Base-by-base conservation (phyloP, 2,113 vertebrate genomes). In the Oncorhynchus nerka region DNA sequence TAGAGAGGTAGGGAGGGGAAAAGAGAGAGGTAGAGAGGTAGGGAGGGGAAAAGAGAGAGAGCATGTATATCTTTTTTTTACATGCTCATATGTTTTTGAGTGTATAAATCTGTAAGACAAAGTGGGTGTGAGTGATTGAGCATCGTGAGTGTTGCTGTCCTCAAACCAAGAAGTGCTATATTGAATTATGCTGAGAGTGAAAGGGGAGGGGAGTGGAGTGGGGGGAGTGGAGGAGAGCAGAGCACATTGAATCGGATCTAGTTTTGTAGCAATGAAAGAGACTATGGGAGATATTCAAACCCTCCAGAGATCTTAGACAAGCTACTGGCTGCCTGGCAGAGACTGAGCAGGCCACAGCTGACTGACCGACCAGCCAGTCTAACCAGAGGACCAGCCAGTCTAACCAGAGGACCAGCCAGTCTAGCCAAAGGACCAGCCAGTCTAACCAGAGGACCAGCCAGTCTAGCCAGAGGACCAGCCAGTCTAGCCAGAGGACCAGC, bases 291-390 rank as follows among this genome's bases (percentile, higher is more conserved):
- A 24, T 48, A 72, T 20, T 61, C 20, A 61, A 19, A 61, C 57
- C 4, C 24, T 64, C 51, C 45, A 30, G 66, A 30, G 66, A 51
- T 70, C 20, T 20, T n/a, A 69, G 30, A 62, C 64, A 28, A 49
- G 20, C 48, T 20, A 67, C 74, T 57, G 62, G 28, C 49, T 51
- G 64, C 78, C 77, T 67, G 79, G 80, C 74, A 61, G 39, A 39
- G 34, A 34, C 34, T 6, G 30, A 28, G 16, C 39, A 51, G 24
- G n/a, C 57, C 57, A 51, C 49, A 61, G n/a, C 49, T 51, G 49
- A 51, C 12, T 51, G 49, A 51, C 12, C 49, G 3, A 51, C 49
- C 49, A 4, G 12, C 11, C 3, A 12, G 49, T 51, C 49, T 16
- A 16, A 3, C 15, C 49, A 51, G 13, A 51, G 39, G 39, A 45